Conservation (phyloP, 92 coral and sea anemone species). For the Zoanthus sociatus region DNA sequence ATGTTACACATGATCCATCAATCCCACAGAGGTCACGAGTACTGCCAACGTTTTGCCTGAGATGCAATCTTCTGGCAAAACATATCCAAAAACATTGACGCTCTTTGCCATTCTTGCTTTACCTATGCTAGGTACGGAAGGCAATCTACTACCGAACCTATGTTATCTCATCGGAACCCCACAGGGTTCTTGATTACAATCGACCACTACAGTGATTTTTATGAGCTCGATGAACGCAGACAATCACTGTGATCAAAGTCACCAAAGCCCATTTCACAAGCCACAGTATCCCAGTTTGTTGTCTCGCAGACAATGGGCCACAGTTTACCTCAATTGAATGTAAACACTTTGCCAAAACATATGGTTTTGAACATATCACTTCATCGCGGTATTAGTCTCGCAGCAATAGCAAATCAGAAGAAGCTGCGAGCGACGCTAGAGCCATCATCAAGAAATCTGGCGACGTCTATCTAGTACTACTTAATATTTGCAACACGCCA, state of each 20-base stretch:
- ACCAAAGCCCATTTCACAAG: conserved; percentile 53
- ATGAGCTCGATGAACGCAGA: neutral
- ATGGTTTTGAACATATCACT: conserved; percentile 36
- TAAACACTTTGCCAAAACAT: conserved; percentile 8
- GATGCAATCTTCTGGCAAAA: neutral
- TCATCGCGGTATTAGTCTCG: conserved; percentile 52
- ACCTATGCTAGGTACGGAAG: conserved; percentile 16
- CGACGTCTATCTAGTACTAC: neutral
- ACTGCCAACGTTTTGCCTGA: too few relatives aligned
- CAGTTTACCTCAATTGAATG: neutral
- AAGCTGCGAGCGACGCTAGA: neutral
- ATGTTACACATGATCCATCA: too few relatives aligned
- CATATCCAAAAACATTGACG: neutral
- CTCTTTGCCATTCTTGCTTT: conserved; percentile 10
- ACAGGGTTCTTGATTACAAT: conserved; percentile 41
- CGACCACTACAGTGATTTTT: conserved; percentile 20
- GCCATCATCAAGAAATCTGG: neutral
- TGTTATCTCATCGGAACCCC: conserved; percentile 12
- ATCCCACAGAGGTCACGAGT: too few relatives aligned
- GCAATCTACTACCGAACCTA: conserved; percentile 5
- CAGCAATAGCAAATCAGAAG: neutral
- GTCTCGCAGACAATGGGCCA: conserved; percentile 46
- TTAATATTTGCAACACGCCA: neutral
- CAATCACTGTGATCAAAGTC: neutral
- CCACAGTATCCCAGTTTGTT: conserved; percentile 44